Evolutionary conservation across 2,113 vertebrate species (phyloP).

Genomic region (Propithecus coquereli): DNA sequence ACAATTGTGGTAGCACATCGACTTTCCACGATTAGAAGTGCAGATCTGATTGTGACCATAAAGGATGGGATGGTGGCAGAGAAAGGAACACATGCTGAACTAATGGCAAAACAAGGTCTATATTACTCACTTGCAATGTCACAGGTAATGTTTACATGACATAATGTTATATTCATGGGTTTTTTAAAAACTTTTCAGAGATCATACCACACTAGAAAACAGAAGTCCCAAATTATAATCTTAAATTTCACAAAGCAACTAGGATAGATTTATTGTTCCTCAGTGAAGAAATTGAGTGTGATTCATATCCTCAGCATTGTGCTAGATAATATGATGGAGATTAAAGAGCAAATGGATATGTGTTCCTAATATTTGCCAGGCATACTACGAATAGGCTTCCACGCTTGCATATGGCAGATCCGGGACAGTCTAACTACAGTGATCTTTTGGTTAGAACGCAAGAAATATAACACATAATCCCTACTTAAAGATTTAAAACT

Average conservation of each 20-base stretch:
- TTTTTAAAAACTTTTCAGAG: not conserved
- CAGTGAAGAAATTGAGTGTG: not conserved
- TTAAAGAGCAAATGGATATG: not conserved
- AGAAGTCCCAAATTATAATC: not conserved
- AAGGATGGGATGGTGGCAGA: constrained; percentile 67
- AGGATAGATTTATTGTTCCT: not conserved
- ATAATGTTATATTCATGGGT: not conserved
- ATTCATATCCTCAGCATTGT: not conserved
- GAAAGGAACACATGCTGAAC: constrained; percentile 71
- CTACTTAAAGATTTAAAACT: not conserved
- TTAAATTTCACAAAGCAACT: not conserved
- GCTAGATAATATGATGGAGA: not conserved
- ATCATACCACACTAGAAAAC: not conserved
- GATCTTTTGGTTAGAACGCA: not conserved
- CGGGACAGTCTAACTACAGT: not conserved
- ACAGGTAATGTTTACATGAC: constrained; percentile 66
- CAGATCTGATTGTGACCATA: constrained; percentile 72
- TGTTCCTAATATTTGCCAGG: not conserved
- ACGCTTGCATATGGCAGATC: not conserved
- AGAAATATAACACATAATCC: not conserved
- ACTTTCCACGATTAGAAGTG: constrained; percentile 71
- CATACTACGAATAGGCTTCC: not conserved
- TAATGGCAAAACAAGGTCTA: constrained; percentile 71
- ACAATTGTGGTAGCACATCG: constrained; percentile 76
- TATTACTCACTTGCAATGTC: constrained; percentile 75